phyloP scores from a whole-genome alignment of 2,113 vertebrate species.

The Halichoerus grypus region DNA sequence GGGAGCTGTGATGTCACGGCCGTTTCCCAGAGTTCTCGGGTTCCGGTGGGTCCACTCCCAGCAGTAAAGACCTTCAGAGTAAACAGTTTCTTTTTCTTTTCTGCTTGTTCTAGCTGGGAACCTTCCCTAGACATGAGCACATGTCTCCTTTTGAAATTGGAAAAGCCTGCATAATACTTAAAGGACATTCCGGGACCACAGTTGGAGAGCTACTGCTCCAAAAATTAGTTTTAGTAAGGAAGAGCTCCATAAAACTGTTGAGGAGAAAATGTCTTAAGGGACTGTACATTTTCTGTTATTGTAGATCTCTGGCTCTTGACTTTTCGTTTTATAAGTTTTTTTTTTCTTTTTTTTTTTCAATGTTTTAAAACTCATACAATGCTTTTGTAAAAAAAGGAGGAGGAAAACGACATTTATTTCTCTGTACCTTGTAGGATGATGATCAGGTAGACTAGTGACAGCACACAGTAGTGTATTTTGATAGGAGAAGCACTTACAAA shows the following conservation, averaged over 20 bases:
- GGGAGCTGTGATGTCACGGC: not conserved
- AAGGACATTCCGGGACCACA: not conserved
- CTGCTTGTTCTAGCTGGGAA: slow-evolving; percentile 49
- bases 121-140: slow-evolving; percentile 50
- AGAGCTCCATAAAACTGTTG: not conserved
- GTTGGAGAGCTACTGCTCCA: not conserved
- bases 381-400: not conserved
- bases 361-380: not conserved
- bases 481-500: not conserved
- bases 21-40: not conserved
- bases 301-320: not conserved
- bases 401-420: not conserved
- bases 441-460: not conserved
- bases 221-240: not conserved
- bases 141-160: slow-evolving; percentile 44
- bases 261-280: not conserved
- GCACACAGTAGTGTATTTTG: not conserved
- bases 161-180: not conserved
- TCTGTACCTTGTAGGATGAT: not conserved
- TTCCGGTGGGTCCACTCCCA: not conserved
- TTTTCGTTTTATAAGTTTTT: not conserved
- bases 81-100: slow-evolving; percentile 58
- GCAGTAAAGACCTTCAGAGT: not conserved
- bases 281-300: not conserved
- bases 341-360: not conserved